Evolutionary conservation across 2,113 vertebrate genomes (phyloP).

Genomic region (Oostethus manadensis): DNA sequence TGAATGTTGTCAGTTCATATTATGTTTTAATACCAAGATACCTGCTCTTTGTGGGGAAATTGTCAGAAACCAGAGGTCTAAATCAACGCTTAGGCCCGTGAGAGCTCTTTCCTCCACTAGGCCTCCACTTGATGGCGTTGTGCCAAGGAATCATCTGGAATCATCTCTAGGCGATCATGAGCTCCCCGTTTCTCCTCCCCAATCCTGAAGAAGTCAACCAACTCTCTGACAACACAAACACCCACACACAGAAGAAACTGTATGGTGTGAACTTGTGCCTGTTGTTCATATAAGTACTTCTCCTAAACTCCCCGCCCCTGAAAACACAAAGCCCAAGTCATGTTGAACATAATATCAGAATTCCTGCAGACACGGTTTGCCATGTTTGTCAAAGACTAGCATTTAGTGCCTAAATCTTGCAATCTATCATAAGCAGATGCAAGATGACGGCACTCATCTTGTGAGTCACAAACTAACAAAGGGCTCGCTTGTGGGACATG

Average conservation of each 20-base stretch:
- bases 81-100: slow-evolving; percentile 76
- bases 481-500: slow-evolving; percentile 63
- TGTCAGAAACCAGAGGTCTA: slow-evolving; percentile 83
- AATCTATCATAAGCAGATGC: slow-evolving; percentile 54
- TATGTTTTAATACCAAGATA: slow-evolving; percentile 81
- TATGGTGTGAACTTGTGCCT: slow-evolving; percentile 23
- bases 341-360: slow-evolving; percentile 27
- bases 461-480: slow-evolving; percentile 61
- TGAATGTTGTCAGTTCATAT: slow-evolving; percentile 80
- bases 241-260: slow-evolving; percentile 9
- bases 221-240: slow-evolving; percentile 21
- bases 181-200: slow-evolving; percentile 24
- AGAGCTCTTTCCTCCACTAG: slow-evolving; percentile 82
- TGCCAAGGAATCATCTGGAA: slow-evolving; percentile 66
- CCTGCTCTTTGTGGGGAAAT: slow-evolving; percentile 74
- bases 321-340: slow-evolving; percentile 26
- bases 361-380: slow-evolving; percentile 26
- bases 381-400: slow-evolving; percentile 55
- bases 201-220: slow-evolving; percentile 24
- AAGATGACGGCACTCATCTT: slow-evolving; percentile 50
- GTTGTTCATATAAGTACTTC: slow-evolving; percentile 25
- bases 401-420: slow-evolving; percentile 39
- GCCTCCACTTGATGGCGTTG: slow-evolving; percentile 65
- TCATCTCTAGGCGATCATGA: slow-evolving; percentile 45
- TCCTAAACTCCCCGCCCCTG: not conserved